Evolutionary conservation across 2,888 invertebrate genomes (phyloP), one percentile per base, ranked within the genome.

Genomic region (Scelioninae gen. 1): DNA sequence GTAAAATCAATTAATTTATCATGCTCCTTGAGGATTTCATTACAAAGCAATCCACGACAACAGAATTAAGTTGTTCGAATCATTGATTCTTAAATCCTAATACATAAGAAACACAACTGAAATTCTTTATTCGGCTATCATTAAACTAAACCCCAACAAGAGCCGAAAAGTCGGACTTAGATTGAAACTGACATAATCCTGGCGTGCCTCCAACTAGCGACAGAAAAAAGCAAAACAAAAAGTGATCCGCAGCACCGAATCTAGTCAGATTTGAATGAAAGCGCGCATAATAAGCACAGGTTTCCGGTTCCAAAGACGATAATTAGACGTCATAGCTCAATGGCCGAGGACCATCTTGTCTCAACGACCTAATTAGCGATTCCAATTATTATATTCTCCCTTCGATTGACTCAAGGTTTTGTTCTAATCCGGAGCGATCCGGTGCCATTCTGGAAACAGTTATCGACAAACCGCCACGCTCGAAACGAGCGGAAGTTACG

Each of bases 401-500:
- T 81, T 47, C 55, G 75, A 81, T 81, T 68, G 60, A 60, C 40
- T 71, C 51, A 13, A 13, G 40, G 62, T 82, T 74, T 71, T 71
- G 74, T 60, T 66, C 71, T 71, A 81, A 76, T 76, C 76, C 76
- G 32, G 5, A 62, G 65, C 51, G 65, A 76, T 76, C 49, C 32
- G 16, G 53, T 43, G 49, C 55, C 15, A 71, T 72, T 60, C 62
- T 79, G 77, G 77, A 75, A 80, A 79, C 77, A 80, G 80, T 84
- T 85, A 85, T 85, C 84, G 82, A 82, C 82, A 83, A 80, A 84
- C 85, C 84, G 53, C 80, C 58, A 58, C 60, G 49, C 71, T 78
- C 62, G 65, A 74, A 56, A 71, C 77, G 55, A 81, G 65, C 83
- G 81, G 83, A 85, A 84, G 84, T 84, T 84, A 84, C 69, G 83